A percentile compares a stretch with the other conserved stretches of the same genome.
These are phyloP conservation scores for Mastomys natalensis DNA, from an alignment of 2,113 vertebrate genomes.

Conservation along the genomic window DNA sequence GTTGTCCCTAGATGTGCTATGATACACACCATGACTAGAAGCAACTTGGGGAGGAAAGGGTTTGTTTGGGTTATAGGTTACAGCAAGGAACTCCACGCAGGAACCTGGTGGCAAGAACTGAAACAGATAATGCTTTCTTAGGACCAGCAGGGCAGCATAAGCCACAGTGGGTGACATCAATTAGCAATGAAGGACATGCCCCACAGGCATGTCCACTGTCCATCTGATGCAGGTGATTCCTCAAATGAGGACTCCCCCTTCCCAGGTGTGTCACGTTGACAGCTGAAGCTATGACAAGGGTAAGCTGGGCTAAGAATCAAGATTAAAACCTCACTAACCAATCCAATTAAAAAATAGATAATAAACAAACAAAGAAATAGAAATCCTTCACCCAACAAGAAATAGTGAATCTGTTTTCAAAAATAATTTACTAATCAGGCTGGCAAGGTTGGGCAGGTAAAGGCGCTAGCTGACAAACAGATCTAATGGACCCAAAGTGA, in stretches of 20 bases:
- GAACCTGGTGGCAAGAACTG: background rate
- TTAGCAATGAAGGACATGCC: background rate
- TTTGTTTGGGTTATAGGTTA: background rate
- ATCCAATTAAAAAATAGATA: background rate
- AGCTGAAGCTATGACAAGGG: background rate
- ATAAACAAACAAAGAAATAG: too few species aligned
- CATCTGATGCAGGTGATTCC: background rate
- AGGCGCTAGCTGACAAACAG: background rate
- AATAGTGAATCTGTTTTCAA: background rate
- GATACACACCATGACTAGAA: background rate
- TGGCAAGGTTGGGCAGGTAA: background rate
- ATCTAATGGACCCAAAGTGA: background rate
- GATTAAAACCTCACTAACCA: background rate
- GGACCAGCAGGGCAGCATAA: background rate
- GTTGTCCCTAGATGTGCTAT: background rate
- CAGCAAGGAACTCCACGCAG: background rate
- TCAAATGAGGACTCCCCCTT: background rate
- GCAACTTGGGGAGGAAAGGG: background rate
- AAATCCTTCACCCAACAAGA: background rate
- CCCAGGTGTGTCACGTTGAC: background rate
- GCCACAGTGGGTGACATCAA: background rate
- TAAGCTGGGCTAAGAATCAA: constrained; percentile 17
- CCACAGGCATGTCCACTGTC: background rate
- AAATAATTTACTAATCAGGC: background rate
- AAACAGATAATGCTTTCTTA: background rate